Evolutionary conservation across 2,888 invertebrate genomes (phyloP).

Genomic region (Schizotus pectinicornis): DNA sequence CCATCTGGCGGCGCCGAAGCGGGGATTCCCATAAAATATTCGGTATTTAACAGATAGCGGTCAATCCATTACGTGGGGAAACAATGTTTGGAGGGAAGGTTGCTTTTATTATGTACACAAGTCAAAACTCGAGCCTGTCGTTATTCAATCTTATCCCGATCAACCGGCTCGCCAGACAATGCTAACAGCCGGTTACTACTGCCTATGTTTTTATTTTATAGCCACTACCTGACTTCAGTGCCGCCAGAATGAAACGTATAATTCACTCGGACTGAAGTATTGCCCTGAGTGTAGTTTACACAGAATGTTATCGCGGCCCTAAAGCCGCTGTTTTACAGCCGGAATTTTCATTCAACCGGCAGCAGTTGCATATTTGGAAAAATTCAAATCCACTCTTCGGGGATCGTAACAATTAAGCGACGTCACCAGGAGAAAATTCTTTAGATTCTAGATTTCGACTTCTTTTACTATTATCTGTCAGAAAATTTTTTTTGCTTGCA

Average conservation of each 20-base stretch:
- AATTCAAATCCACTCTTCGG: too few species aligned
- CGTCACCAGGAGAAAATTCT: too few species aligned
- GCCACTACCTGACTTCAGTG: constrained; percentile 10
- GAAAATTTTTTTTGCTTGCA: too few species aligned
- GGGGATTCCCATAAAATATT: constrained; percentile 14
- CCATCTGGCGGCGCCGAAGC: constrained; percentile 15
- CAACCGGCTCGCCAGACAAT: constrained; percentile 7
- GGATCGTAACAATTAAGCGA: too few species aligned
- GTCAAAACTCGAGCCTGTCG: constrained; percentile 9
- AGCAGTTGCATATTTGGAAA: too few species aligned
- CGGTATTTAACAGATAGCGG: constrained; percentile 22
- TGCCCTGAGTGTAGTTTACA: too few species aligned
- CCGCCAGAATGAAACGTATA: constrained; percentile 7
- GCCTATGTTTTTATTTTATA: constrained; percentile 17
- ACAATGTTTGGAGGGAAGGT: constrained; percentile 11
- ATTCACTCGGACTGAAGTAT: background rate
- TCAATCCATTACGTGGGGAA: constrained; percentile 20
- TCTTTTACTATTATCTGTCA: too few species aligned
- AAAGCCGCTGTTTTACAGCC: too few species aligned
- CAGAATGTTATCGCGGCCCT: too few species aligned
- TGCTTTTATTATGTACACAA: constrained; percentile 23
- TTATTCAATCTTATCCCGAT: constrained; percentile 25
- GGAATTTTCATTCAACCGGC: too few species aligned
- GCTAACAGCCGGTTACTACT: background rate
- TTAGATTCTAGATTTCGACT: too few species aligned